Conservation (phyloP, 1,140 invertebrate species). For the Drosophila micromelanica region DNA sequence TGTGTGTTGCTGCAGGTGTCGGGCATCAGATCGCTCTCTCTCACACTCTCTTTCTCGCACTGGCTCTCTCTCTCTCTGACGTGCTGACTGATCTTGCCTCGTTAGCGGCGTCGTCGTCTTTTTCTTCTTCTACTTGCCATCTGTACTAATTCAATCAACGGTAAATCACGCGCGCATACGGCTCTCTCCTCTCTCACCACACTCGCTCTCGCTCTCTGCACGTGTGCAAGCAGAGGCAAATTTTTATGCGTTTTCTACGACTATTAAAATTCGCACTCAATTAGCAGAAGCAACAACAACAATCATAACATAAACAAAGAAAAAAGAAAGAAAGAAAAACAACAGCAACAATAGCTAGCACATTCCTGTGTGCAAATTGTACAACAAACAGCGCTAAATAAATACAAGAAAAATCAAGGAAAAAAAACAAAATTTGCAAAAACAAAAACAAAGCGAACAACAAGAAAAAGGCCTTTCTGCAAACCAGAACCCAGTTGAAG, state of each 20-base stretch:
- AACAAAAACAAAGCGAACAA: background rate
- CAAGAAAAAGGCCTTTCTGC: conserved; percentile 25
- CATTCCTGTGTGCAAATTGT: conserved; percentile 55
- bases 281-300: conserved; percentile 61
- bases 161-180: conserved; percentile 47
- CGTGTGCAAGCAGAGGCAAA: conserved; percentile 30
- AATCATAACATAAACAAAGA: conserved; percentile 57
- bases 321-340: conserved; percentile 18
- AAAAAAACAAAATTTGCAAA: background rate
- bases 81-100: conserved; percentile 32
- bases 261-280: conserved; percentile 69
- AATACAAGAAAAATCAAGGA: conserved; percentile 41
- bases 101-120: background rate
- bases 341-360: conserved; percentile 43
- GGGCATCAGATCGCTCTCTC: conserved; percentile 17
- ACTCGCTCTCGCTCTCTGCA: conserved; percentile 11
- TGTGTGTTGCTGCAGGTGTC: conserved; percentile 69
- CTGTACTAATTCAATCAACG: conserved; percentile 55
- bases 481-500: conserved; percentile 11
- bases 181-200: conserved; percentile 8
- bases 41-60: conserved; percentile 16
- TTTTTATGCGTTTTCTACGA: conserved; percentile 39
- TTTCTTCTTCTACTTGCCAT: conserved; percentile 26
- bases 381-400: conserved; percentile 56
- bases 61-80: conserved; percentile 3